Base-by-base conservation (phyloP, 35 echinoderm and acorn worm species). In the Heliocidaris tuberculata region DNA sequence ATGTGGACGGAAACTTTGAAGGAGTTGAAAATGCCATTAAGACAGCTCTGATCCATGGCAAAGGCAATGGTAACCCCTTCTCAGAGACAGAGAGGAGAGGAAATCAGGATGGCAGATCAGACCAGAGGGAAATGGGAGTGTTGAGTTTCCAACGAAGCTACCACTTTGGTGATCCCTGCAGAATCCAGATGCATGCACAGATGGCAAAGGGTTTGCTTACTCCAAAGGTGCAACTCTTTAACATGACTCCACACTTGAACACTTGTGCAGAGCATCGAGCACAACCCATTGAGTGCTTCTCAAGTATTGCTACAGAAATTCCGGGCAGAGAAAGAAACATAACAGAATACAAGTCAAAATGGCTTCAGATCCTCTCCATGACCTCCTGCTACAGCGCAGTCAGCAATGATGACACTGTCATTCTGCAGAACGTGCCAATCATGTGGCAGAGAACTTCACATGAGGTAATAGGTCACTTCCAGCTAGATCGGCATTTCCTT, bases 181-280 rank as follows among this genome's bases (percentile, higher is more conserved):
- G 90, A 47, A 94, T 97, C 32, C 94, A 96, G 48, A 47, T 97
- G 7, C 65, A 85, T 54, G 47, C 97, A 48, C 92, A n/a, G 9
- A 48, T 97, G 27, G 31, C 95, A 13, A 92, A 94, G 54, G 97
- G 97, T 13, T 9, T 96, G 8, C 94, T 96, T 6, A 47, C 85
- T 49, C 97, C 97, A 32, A 31, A 49, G 48, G 42, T 97, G 9
- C 97, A 97, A 90, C 71, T 97, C 27, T 95, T 95, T 92, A 85
- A 95, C 50, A 59, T 96, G 30, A 95, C 95, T 4, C 94, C 95
- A 48, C 65, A 95, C 48, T 59, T 97, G 7, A 85, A 61, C 49
- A 59, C 96, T 31, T 97, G 97, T 50, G 47, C 94, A n/a, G 97
- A 97, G 61, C 97, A 97, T 95, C 95, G 95, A 27, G 16, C 48